These are phyloP conservation scores for Gallinago undulata DNA, from an alignment of 2,113 vertebrate species.

Conservation along the genomic window DNA sequence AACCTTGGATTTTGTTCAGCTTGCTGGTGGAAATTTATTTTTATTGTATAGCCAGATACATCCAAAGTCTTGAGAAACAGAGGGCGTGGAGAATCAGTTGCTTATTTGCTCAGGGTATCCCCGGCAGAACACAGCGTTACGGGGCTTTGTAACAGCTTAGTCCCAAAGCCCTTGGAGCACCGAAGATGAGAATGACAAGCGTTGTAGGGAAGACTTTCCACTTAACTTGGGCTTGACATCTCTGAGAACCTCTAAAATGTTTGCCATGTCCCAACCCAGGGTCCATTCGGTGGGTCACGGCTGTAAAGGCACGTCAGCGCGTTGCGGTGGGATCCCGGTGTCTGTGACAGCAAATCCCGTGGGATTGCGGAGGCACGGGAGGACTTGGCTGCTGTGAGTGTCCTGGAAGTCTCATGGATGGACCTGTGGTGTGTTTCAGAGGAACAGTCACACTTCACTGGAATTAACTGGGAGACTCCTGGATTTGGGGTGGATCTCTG, in stretches of 20 bases:
- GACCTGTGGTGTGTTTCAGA: neutral
- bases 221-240: neutral
- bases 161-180: neutral
- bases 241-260: neutral
- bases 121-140: neutral
- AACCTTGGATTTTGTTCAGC: slow-evolving; percentile 52
- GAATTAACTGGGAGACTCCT: neutral
- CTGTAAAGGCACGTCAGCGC: rapidly evolving
- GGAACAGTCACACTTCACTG: neutral
- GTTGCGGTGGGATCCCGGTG: neutral
- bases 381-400: neutral
- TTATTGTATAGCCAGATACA: slow-evolving; percentile 22
- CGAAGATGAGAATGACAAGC: neutral
- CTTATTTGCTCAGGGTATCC: slow-evolving; percentile 3
- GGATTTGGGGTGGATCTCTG: neutral
- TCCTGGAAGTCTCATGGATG: neutral
- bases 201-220: neutral
- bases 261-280: neutral
- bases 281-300: rapidly evolving
- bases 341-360: neutral
- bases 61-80: neutral
- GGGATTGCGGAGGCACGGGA: neutral
- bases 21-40: slow-evolving; percentile 53
- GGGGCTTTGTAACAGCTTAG: neutral
- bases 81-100: neutral